Evolutionary conservation across 2,888 invertebrate genomes (phyloP).

Genomic region (Ornithoptera alexandrae): DNA sequence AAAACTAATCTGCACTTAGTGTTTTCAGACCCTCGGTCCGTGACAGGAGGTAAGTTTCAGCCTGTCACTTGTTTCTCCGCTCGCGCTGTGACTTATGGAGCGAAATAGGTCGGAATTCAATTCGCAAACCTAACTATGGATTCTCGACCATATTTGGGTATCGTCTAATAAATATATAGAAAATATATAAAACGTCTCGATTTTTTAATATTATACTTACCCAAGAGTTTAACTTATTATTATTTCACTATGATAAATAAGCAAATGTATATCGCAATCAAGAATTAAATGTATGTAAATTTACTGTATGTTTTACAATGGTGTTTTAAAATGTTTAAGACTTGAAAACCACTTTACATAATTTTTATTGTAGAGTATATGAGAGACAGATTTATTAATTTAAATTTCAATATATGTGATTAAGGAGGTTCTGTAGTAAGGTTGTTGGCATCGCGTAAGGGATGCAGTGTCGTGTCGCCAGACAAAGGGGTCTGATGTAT

Average conservation of each 20-base stretch:
- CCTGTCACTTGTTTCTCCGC: conserved; percentile 53
- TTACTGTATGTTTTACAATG: too few species aligned
- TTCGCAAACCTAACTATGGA: conserved; percentile 33
- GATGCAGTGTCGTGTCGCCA: conserved; percentile 49
- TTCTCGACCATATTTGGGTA: conserved; percentile 33
- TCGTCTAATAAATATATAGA: too few species aligned
- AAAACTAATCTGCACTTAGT: conserved; percentile 45
- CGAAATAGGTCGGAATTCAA: conserved; percentile 37
- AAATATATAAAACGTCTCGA: too few species aligned
- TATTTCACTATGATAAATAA: too few species aligned
- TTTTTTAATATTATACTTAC: too few species aligned
- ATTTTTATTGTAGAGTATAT: not conserved
- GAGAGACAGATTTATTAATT: conserved; percentile 5
- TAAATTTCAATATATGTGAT: conserved; percentile 8
- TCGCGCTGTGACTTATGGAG: conserved; percentile 39
- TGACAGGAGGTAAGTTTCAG: conserved; percentile 50
- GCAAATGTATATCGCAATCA: too few species aligned
- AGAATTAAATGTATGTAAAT: too few species aligned
- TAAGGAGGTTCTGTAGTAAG: conserved; percentile 17
- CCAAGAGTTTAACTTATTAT: too few species aligned
- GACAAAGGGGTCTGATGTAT: conserved; percentile 70
- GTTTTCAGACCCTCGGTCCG: conserved; percentile 34
- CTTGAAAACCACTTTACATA: not conserved
- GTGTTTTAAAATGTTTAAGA: too few species aligned
- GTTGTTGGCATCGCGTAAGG: conserved; percentile 39